Conservation (phyloP, 1,140 invertebrate species). For the Thalassaphorura encarpata region DNA sequence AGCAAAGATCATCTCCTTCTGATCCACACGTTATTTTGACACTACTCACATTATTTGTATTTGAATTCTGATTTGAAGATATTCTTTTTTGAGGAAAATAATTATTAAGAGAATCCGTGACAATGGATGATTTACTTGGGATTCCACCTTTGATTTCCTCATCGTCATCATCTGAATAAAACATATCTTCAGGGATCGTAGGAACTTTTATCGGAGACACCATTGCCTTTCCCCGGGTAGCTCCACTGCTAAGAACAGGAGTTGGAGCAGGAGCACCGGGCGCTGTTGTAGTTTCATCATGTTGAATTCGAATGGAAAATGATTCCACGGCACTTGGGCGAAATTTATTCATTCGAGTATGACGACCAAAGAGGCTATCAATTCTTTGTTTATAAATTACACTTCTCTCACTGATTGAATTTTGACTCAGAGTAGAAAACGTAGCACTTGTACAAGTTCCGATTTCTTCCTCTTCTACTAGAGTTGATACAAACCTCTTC, state of each 20-base stretch:
- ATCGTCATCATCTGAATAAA: conserved; percentile 18
- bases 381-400: conserved; percentile 69
- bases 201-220: not conserved
- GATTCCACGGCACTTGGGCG: conserved; percentile 13
- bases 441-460: not conserved
- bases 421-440: conserved; percentile 23
- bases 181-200: not conserved
- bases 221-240: not conserved
- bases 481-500: conserved; percentile 28
- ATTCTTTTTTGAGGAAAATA: not conserved
- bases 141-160: conserved; percentile 20
- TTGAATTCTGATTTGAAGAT: not conserved
- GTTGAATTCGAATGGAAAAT: conserved; percentile 17
- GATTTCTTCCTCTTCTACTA: conserved; percentile 24
- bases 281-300: too few species aligned
- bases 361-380: conserved; percentile 59
- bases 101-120: conserved; percentile 25
- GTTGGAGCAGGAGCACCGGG: not conserved
- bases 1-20: not conserved
- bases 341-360: conserved; percentile 14
- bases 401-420: conserved; percentile 32
- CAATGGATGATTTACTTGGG: conserved; percentile 4
- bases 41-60: conserved; percentile 9
- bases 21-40: conserved; percentile 11
- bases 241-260: conserved; percentile 1